A percentile compares a stretch with the other conserved stretches of the same genome.
phyloP scores from a whole-genome alignment of 30 jellyfish, hydroid and myxozoan genomes.

The Haliclystus octoradiatus region DNA sequence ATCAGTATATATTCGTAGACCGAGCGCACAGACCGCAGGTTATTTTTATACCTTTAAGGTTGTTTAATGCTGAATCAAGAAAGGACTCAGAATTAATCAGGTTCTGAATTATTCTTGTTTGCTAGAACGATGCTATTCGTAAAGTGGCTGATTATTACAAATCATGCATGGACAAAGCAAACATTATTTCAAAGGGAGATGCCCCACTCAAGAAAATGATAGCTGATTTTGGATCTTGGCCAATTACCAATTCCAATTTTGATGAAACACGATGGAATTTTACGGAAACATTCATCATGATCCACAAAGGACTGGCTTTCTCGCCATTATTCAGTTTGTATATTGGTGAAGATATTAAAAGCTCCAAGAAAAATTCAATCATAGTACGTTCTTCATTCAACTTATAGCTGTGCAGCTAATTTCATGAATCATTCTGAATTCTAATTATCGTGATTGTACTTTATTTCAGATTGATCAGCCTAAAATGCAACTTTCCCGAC shows the following conservation, averaged over 20 bases:
- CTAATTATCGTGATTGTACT: not conserved
- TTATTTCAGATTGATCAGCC: not conserved
- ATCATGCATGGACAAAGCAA: constrained; percentile 61
- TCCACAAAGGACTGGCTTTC: constrained; percentile 43
- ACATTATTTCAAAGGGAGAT: constrained; percentile 57
- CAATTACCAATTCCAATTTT: constrained; percentile 68
- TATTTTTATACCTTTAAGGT: too few relatives aligned
- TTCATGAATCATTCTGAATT: not conserved
- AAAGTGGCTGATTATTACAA: constrained; percentile 68
- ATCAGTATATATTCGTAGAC: too few relatives aligned
- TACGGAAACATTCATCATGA: constrained; percentile 27
- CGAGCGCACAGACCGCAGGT: too few relatives aligned
- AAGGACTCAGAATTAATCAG: too few relatives aligned
- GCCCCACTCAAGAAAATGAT: constrained; percentile 59
- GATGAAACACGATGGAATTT: constrained; percentile 56
- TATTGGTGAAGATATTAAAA: constrained; percentile 65
- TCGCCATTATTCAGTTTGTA: constrained; percentile 81
- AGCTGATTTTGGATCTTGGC: constrained; percentile 75
- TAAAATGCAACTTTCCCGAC: not conserved
- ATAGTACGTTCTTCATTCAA: constrained; percentile 41
- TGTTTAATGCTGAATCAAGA: too few relatives aligned
- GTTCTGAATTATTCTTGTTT: too few relatives aligned
- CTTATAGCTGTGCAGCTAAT: too few relatives aligned
- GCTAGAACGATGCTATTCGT: constrained; percentile 69
- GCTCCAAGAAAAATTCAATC: constrained; percentile 58